Conservation (phyloP, 2,797 vertebrate genomes). For the Phylloscopus collybita region DNA sequence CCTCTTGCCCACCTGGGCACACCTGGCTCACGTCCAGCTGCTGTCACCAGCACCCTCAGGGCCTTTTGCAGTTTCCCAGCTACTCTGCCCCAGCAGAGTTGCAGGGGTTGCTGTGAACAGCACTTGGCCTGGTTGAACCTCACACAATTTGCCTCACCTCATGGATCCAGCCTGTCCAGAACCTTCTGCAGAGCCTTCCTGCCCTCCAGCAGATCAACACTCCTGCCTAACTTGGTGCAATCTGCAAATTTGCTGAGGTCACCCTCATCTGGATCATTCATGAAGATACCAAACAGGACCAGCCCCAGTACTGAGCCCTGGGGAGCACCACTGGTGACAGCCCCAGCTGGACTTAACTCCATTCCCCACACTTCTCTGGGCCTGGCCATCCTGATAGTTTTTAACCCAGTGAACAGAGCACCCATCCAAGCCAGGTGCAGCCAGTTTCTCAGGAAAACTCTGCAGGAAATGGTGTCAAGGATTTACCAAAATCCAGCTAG, state of each 20-base stretch:
- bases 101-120: neutral
- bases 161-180: neutral
- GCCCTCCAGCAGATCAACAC: neutral
- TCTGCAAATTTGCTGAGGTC: neutral
- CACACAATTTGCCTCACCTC: neutral
- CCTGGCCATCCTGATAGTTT: neutral
- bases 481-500: neutral
- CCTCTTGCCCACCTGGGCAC: neutral
- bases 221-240: too few relatives aligned
- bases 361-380: neutral
- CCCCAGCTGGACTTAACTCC: neutral
- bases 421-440: neutral
- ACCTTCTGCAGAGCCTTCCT: neutral
- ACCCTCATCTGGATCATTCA: neutral
- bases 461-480: neutral
- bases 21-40: neutral
- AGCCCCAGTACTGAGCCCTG: neutral
- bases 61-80: neutral
- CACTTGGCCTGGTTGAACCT: neutral
- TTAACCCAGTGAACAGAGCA: neutral
- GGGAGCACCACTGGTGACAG: neutral
- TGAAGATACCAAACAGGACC: neutral
- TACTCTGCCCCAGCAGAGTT: neutral
- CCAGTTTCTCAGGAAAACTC: neutral
- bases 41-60: neutral